Conservation (phyloP, 2,113 vertebrate genomes). For the Rattus rattus region DNA sequence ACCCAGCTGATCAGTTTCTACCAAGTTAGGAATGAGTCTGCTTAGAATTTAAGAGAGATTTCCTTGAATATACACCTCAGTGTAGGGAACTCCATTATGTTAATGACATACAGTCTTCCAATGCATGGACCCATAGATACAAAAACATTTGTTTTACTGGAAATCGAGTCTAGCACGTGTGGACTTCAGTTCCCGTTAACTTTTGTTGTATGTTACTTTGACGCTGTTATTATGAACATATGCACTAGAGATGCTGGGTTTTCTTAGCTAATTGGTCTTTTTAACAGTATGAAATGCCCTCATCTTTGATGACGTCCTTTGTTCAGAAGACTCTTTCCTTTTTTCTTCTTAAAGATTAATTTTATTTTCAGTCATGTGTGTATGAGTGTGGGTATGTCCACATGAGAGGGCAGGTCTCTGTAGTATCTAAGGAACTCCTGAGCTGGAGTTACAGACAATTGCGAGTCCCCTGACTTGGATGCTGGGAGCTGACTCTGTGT, state of each 20-base stretch:
- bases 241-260: background rate
- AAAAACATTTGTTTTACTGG: background rate
- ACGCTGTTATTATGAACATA: background rate
- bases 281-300: background rate
- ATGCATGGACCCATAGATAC: background rate
- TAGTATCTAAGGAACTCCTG: too few relatives aligned
- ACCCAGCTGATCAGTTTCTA: background rate
- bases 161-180: background rate
- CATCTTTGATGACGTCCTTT: background rate
- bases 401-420: background rate
- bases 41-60: background rate
- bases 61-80: background rate
- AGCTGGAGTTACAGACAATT: background rate
- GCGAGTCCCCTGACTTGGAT: background rate
- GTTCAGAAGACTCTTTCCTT: background rate
- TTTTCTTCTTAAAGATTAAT: background rate
- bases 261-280: background rate
- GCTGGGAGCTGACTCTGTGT: background rate
- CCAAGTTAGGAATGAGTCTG: background rate
- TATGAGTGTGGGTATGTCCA: background rate
- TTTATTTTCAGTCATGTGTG: background rate
- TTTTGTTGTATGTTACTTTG: background rate
- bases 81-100: background rate
- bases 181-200: background rate
- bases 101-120: background rate